These are phyloP conservation scores for Periophthalmus modestus DNA, from an alignment of 2,113 vertebrate species.

Conservation along the genomic window DNA sequence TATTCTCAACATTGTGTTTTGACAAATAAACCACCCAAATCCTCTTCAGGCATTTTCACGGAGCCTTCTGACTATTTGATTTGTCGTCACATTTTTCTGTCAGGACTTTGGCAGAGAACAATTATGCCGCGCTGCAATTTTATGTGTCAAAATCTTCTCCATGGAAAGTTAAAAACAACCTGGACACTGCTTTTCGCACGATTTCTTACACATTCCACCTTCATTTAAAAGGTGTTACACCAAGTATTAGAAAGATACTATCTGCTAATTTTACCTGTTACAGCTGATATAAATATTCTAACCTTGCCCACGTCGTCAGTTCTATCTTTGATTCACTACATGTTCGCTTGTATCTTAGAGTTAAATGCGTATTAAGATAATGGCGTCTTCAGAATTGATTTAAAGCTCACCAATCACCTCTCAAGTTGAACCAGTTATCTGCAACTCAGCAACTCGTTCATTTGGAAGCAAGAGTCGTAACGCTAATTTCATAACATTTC, in stretches of 20 bases:
- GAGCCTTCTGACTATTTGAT: slow-evolving; percentile 36
- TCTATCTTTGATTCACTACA: not conserved
- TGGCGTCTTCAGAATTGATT: slow-evolving; percentile 42
- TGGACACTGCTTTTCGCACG: slow-evolving; percentile 7
- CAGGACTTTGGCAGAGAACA: slow-evolving; percentile 53
- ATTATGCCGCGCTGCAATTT: slow-evolving; percentile 46
- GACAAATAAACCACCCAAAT: slow-evolving; percentile 57
- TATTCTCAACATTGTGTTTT: slow-evolving; percentile 48
- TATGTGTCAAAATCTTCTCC: slow-evolving; percentile 4
- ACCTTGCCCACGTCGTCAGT: not conserved
- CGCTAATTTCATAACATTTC: slow-evolving; percentile 73
- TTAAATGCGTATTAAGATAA: slow-evolving; percentile 34
- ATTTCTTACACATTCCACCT: not conserved
- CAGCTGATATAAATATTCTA: not conserved
- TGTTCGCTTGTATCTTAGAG: slow-evolving; percentile 52
- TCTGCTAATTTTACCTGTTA: not conserved
- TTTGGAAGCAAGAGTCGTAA: slow-evolving; percentile 53
- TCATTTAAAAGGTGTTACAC: not conserved
- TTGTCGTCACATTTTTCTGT: slow-evolving; percentile 38
- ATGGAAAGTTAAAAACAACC: slow-evolving; percentile 9
- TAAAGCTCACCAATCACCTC: slow-evolving; percentile 44
- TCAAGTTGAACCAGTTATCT: slow-evolving; percentile 35
- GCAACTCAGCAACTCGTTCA: slow-evolving; percentile 50
- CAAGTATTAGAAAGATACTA: not conserved
- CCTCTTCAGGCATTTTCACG: slow-evolving; percentile 30